Conservation (phyloP, 1,140 invertebrate species). For the Platorchestia sp. region DNA sequence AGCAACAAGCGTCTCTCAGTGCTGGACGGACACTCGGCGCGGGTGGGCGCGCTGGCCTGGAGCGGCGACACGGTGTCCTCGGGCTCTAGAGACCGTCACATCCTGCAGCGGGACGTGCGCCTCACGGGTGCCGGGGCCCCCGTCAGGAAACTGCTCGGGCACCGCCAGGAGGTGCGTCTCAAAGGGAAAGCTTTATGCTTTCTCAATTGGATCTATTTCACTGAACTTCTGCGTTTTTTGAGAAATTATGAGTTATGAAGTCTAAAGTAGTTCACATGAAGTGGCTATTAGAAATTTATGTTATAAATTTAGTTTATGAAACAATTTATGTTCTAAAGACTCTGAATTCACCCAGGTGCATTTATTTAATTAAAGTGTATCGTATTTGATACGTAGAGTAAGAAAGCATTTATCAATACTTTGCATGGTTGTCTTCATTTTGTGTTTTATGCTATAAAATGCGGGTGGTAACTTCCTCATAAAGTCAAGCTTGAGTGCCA, state of each 20-base stretch:
- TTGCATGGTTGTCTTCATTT: too few relatives aligned
- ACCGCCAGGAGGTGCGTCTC: constrained; percentile 11
- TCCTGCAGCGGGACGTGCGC: constrained; percentile 36
- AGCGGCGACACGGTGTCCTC: constrained; percentile 97
- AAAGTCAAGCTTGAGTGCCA: neutral
- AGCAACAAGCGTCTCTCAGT: constrained; percentile 94
- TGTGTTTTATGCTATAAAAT: too few relatives aligned
- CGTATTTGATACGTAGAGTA: too few relatives aligned
- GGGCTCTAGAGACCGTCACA: constrained; percentile 93
- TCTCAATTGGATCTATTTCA: neutral
- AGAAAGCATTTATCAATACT: too few relatives aligned
- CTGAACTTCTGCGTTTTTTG: too few relatives aligned
- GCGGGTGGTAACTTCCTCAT: neutral
- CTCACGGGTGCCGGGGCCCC: neutral
- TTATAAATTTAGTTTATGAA: too few relatives aligned
- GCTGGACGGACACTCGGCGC: constrained; percentile 91
- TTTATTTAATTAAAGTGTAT: too few relatives aligned
- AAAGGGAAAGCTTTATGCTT: neutral
- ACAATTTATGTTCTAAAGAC: too few relatives aligned
- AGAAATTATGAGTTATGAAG: too few relatives aligned
- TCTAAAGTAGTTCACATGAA: too few relatives aligned
- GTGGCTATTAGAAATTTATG: too few relatives aligned
- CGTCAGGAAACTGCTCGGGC: constrained; percentile 36
- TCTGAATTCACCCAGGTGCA: too few relatives aligned
- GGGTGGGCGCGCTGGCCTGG: constrained; percentile 96